Evolutionary conservation across 2,888 invertebrate species (phyloP), one percentile per base, ranked within the genome.

Genomic region (Allacma fusca): DNA sequence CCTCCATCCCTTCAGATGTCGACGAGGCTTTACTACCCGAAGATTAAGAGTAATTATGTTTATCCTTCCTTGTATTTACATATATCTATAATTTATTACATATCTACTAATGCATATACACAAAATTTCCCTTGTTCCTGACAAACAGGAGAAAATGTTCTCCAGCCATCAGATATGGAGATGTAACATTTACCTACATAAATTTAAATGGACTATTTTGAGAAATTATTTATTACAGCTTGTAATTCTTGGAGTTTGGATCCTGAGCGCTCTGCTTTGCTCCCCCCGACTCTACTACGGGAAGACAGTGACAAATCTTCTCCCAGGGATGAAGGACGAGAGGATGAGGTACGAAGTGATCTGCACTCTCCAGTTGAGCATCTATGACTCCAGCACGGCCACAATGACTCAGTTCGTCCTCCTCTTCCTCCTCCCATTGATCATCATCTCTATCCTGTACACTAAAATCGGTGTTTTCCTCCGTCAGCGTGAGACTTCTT

Each of bases 281-380:
- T 91, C 92, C 1, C 95, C 95, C 0, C 92, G 94, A 85, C 92
- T 95, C 86, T 90, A 94, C 82, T 94, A 93, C 89, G 93, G 93
- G 82, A 92, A 92, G 85, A 93, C 93, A 0, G 91, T 93, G 72
- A 90, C 19, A n/a, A 21, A 24, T 90, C 23, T 75, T 76, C 34
- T 34, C 13, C 91, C 90, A 83, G 87, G 9, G 19, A 44, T 88
- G 28, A 88, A 89, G 68, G 91, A 90, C 0, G 88, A 88, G 80
- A 88, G 88, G 2, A 5, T 23, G 23, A 59, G 5, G 59, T 23
- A n/a, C 82, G 92, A 92, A 85, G 91, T 91, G 0, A 91, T 94
- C 80, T 94, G 94, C 86, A 91, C 92, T 71, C 89, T 92, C 9
- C 91, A 93, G 85, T 89, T 93, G 5, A 90, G 91, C 86, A 92